Evolutionary conservation across 2,797 vertebrate species (phyloP).

Genomic region (Sebastes trivittatus): DNA sequence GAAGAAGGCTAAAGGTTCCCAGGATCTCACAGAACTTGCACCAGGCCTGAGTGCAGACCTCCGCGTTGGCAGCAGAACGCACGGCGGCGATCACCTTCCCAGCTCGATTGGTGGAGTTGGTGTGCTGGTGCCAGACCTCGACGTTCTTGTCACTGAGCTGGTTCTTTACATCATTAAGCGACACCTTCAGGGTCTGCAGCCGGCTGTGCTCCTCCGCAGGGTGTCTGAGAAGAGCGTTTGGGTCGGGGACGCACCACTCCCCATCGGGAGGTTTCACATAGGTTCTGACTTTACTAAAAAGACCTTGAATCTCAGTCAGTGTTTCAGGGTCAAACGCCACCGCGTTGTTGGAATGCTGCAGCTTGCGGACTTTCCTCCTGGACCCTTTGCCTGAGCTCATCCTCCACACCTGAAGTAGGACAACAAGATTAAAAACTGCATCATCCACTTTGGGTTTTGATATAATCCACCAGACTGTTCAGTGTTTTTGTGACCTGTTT

Average conservation of each 20-base stretch:
- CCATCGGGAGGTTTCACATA: slow-evolving; percentile 82
- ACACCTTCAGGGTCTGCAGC: slow-evolving; percentile 88
- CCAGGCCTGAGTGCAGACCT: slow-evolving; percentile 97
- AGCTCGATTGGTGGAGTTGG: slow-evolving; percentile 92
- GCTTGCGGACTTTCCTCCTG: slow-evolving; percentile 64
- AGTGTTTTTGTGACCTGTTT: slow-evolving; percentile 14
- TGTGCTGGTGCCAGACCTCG: slow-evolving; percentile 93
- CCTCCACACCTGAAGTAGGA: slow-evolving; percentile 52
- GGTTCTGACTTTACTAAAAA: slow-evolving; percentile 88
- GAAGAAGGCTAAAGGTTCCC: slow-evolving; percentile 85
- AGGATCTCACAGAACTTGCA: slow-evolving; percentile 96
- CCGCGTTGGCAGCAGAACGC: slow-evolving; percentile 87
- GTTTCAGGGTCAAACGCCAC: slow-evolving; percentile 77
- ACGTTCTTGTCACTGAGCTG: slow-evolving; percentile 93
- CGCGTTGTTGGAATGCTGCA: slow-evolving; percentile 30
- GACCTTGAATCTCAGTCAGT: slow-evolving; percentile 80
- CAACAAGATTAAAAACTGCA: slow-evolving; percentile 9
- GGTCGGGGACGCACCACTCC: slow-evolving; percentile 88
- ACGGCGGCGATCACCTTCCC: slow-evolving; percentile 88
- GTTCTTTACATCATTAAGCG: slow-evolving; percentile 92
- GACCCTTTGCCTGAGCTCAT: slow-evolving; percentile 73
- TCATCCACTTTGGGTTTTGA: slow-evolving; percentile 6
- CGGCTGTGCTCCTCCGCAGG: slow-evolving; percentile 69
- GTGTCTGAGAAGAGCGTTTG: slow-evolving; percentile 76
- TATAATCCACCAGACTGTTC: slow-evolving; percentile 8